Conservation (phyloP, 2,888 invertebrate species). For the Meliscaeva auricollis region DNA sequence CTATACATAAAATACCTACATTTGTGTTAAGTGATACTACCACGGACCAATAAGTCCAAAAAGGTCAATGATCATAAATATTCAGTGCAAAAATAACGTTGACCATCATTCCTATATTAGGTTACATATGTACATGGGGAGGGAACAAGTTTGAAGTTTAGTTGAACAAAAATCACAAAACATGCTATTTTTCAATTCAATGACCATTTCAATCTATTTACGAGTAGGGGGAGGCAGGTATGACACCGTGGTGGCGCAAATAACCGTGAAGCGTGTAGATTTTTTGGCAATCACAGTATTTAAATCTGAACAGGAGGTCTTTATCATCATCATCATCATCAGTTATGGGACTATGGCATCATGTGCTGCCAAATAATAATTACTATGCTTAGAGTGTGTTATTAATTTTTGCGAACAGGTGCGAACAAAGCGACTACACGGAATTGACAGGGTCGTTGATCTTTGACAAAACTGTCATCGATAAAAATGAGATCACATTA, state of each 20-base stretch:
- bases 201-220: not conserved
- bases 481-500: slow-evolving; percentile 17
- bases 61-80: slow-evolving; percentile 61
- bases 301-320: slow-evolving; percentile 28
- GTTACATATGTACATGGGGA: too few relatives aligned
- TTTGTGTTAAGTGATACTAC: slow-evolving; percentile 5
- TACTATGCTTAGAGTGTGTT: slow-evolving; percentile 32
- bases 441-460: slow-evolving; percentile 26
- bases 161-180: slow-evolving; percentile 16
- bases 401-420: slow-evolving; percentile 55
- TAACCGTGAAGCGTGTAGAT: slow-evolving; percentile 68
- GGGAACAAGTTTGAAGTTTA: not conserved
- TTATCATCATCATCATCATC: too few relatives aligned
- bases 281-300: slow-evolving; percentile 60
- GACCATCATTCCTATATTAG: slow-evolving; percentile 5
- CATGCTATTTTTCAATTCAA: slow-evolving; percentile 62
- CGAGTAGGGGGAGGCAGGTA: not conserved
- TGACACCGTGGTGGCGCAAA: slow-evolving; percentile 33
- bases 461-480: not conserved
- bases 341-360: too few relatives aligned
- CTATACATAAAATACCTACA: not conserved
- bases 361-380: slow-evolving; percentile 40
- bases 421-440: slow-evolving; percentile 43
- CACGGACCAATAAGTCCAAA: slow-evolving; percentile 26
- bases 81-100: slow-evolving; percentile 29